Conservation (phyloP, 2,797 vertebrate genomes). For the Acropternis orthonyx region DNA sequence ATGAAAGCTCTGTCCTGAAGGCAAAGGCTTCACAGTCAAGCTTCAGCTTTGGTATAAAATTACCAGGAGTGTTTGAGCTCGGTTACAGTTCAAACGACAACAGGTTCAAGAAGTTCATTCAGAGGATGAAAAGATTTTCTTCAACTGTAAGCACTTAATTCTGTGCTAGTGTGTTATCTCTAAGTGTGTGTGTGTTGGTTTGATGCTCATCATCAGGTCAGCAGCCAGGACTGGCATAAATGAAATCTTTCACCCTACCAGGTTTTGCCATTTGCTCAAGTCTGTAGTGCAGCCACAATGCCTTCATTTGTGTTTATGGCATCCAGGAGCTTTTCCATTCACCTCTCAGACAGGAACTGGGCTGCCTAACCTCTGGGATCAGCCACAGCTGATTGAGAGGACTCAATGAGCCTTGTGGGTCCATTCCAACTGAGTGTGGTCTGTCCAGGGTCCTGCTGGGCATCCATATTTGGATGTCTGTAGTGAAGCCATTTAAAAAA, state of each 20-base stretch:
- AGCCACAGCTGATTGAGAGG: not conserved
- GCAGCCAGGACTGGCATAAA: not conserved
- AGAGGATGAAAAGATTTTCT: constrained; percentile 80
- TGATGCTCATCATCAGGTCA: not conserved
- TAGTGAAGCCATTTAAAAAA: not conserved
- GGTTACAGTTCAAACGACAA: constrained; percentile 67
- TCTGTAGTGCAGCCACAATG: not conserved
- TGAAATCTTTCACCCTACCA: not conserved
- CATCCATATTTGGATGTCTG: not conserved
- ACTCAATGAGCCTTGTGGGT: not conserved
- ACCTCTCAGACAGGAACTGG: not conserved
- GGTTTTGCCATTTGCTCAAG: not conserved
- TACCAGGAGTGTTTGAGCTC: constrained; percentile 71
- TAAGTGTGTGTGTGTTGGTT: not conserved
- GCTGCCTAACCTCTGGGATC: not conserved
- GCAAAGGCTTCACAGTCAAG: constrained; percentile 7
- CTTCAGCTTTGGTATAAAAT: constrained; percentile 72
- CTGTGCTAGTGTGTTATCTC: accelerated
- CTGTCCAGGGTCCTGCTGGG: not conserved
- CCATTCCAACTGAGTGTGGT: not conserved
- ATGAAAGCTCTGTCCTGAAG: constrained; percentile 66
- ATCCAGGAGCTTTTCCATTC: not conserved
- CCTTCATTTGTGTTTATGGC: not conserved
- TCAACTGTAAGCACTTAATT: constrained; percentile 78
- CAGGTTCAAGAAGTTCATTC: constrained; percentile 76